Percentiles rank a stretch among this genome's conserved stretches.
These are phyloP conservation scores for Trogon melanurus DNA, from an alignment of 2,113 vertebrate species.

Conservation along the genomic window DNA sequence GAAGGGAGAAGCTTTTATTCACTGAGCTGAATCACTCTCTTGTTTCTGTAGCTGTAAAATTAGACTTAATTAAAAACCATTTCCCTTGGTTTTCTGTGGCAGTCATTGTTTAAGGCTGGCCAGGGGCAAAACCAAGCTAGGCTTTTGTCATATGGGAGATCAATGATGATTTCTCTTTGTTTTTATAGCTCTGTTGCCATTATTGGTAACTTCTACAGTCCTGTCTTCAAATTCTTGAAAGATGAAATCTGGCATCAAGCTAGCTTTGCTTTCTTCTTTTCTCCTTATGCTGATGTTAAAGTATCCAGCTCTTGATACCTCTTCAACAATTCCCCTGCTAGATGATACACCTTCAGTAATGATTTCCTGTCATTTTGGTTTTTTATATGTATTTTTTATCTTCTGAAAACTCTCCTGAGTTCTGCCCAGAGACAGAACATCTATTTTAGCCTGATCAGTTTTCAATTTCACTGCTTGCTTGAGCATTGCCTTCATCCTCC, in stretches of 20 bases:
- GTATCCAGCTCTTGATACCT: neutral
- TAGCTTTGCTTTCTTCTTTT: neutral
- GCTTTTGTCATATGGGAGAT: neutral
- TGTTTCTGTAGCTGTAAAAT: neutral
- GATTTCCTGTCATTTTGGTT: neutral
- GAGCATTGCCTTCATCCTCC: neutral
- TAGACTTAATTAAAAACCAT: neutral
- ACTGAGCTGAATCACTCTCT: neutral
- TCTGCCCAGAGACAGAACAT: neutral
- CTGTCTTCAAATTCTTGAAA: neutral
- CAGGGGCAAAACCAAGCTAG: neutral
- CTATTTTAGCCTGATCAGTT: neutral
- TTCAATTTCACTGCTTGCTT: neutral
- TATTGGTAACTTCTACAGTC: neutral
- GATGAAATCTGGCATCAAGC: neutral
- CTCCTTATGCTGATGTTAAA: neutral
- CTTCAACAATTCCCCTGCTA: neutral
- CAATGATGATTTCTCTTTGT: neutral
- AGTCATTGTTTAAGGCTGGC: neutral
- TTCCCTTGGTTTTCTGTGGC: neutral
- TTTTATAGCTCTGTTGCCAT: neutral
- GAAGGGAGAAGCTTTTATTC: neutral
- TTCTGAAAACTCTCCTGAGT: neutral
- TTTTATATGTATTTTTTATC: neutral
- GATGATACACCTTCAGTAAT: neutral